phyloP scores from a whole-genome alignment of 2,113 vertebrate genomes.

The Vulpes vulpes region DNA sequence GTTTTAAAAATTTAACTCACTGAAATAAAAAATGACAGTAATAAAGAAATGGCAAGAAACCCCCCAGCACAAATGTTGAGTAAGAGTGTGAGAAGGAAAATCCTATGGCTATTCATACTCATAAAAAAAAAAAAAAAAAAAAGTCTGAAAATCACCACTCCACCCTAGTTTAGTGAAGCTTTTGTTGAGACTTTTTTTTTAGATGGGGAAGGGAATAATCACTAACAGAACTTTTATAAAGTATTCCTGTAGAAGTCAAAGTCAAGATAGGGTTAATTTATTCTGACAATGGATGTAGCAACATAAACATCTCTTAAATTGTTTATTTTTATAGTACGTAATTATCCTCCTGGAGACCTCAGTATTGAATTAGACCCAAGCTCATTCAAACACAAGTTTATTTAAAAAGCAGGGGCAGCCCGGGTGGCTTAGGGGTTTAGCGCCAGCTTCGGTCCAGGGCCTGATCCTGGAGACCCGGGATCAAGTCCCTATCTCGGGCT shows the following conservation, averaged over 20 bases:
- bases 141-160: background rate
- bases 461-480: too few species aligned
- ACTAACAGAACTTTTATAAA: slow-evolving; percentile 71
- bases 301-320: slow-evolving; percentile 82
- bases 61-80: background rate
- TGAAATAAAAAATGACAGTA: background rate
- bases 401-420: slow-evolving; percentile 52
- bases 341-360: slow-evolving; percentile 77
- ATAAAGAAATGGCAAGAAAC: background rate
- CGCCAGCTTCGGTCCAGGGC: too few species aligned
- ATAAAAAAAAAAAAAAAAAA: slow-evolving; percentile 49
- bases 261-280: slow-evolving; percentile 76
- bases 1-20: background rate
- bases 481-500: too few species aligned
- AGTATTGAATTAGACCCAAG: slow-evolving; percentile 77
- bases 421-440: too few species aligned
- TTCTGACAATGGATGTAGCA: slow-evolving; percentile 79
- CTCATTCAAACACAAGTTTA: slow-evolving; percentile 75
- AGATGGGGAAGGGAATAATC: slow-evolving; percentile 66
- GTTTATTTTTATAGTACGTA: slow-evolving; percentile 84
- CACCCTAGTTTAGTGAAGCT: slow-evolving; percentile 17
- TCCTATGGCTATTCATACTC: background rate
- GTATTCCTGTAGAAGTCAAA: slow-evolving; percentile 77
- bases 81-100: background rate
- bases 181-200: slow-evolving; percentile 57